Percentiles rank a stretch among this genome's conserved stretches.
These are phyloP conservation scores for Myripristis jacobus DNA, from an alignment of 2,797 vertebrate species.

Conservation along the genomic window DNA sequence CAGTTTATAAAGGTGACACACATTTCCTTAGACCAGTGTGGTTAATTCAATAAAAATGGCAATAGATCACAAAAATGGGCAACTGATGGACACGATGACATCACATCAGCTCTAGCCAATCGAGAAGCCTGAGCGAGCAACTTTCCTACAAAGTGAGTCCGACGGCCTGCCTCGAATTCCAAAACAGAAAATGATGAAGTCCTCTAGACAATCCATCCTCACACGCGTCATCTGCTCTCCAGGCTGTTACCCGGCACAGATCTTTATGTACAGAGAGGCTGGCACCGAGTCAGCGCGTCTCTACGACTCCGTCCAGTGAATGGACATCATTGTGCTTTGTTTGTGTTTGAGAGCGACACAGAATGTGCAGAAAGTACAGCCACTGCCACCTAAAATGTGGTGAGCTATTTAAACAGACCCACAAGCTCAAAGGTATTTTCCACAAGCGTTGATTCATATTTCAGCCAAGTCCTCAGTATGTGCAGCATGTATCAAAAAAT, in stretches of 20 bases:
- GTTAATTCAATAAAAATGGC: no score
- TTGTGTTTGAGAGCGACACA: conserved; percentile 22
- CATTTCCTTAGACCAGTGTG: background rate
- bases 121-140: background rate
- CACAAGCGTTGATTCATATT: background rate
- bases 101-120: background rate
- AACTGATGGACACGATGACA: no score
- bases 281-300: background rate
- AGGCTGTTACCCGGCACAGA: background rate
- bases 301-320: conserved; percentile 17
- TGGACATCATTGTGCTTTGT: conserved; percentile 33
- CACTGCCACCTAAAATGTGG: conserved; percentile 21
- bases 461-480: background rate
- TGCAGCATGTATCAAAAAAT: no score
- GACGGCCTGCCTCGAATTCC: background rate
- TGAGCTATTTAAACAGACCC: conserved; percentile 24
- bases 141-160: background rate
- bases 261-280: conserved; percentile 9
- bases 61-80: no score
- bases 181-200: background rate
- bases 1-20: background rate
- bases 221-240: background rate
- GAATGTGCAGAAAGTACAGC: conserved; percentile 11
- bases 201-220: background rate
- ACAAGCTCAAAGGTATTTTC: conserved; percentile 22